Evolutionary conservation across 2,113 vertebrate species (phyloP), one percentile per base, ranked within the genome.

Genomic region (Dicerorhinus sumatrensis): DNA sequence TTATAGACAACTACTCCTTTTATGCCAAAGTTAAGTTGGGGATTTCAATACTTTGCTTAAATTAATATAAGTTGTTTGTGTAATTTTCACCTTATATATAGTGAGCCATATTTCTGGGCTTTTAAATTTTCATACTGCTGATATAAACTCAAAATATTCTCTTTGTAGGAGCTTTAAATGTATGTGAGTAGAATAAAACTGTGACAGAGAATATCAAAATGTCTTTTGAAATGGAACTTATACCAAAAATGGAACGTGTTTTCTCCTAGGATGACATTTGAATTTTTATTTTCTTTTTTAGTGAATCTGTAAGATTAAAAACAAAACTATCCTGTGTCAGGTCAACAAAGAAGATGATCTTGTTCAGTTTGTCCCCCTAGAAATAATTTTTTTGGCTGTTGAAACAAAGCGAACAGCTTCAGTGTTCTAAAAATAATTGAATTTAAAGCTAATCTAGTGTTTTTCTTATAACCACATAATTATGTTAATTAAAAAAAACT

Each of bases 401-500:
- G 51, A 90, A 86, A 94, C 36, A 84, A 76, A 87, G 31, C 51
- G 62, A 85, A 18, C 42, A 89, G 77, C 91, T 96, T 96, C 36
- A 10, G 8, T 56, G 27, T 89, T 96, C 58, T 79, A 80, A 97
- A 96, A 96, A 83, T 89, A 85, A 93, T 91, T 87, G 97, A 46
- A 90, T 92, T 95, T 94, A 95, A 94, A 81, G 48, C 69, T 94
- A 95, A 97, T 96, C 73, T 89, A 63, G 48, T 76, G 93, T 81
- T 97, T 96, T 96, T 94, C 65, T 97, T 84, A 39, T 86, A 93
- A 92, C 63, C 36, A 79, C 20, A 80, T 96, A 97, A 94, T 94
- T 95, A 93, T 42, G 63, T 76, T 97, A 97, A 96, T 95, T 97
- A 8, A 81, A 95, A 87, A 94, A 91, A 91, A 33, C 51, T 76